These are phyloP conservation scores for Parasteatoda lunata DNA, from an alignment of 2,888 invertebrate species.

Conservation along the genomic window DNA sequence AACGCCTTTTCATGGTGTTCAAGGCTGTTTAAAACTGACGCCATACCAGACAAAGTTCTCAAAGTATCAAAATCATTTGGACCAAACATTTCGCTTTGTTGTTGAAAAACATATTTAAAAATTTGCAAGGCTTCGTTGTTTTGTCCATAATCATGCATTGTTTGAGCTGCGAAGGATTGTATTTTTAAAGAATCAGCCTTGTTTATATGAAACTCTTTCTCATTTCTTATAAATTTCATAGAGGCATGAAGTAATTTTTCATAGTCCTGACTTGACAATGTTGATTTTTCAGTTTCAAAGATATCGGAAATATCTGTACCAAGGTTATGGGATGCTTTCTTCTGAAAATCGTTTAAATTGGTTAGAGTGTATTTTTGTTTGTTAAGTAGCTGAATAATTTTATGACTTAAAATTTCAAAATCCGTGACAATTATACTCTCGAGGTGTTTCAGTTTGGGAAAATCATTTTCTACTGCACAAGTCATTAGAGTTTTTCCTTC, in stretches of 20 bases:
- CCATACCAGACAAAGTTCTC: background rate
- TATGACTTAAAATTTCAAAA: no score
- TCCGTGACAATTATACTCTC: background rate
- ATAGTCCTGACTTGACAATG: background rate
- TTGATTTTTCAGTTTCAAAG: background rate
- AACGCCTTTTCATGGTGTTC: background rate
- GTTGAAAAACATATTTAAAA: background rate
- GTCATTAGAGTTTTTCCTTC: slow-evolving; percentile 3
- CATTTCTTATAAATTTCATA: background rate
- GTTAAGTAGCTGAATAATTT: no score
- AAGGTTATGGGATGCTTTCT: background rate
- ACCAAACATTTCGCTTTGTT: background rate
- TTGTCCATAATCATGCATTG: background rate
- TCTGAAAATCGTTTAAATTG: no score
- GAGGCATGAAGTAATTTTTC: background rate
- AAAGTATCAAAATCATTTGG: background rate
- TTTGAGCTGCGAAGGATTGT: background rate
- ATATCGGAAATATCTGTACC: background rate
- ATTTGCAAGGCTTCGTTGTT: background rate
- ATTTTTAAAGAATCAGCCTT: background rate
- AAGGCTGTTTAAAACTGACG: background rate
- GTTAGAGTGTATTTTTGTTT: no score
- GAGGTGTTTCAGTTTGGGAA: background rate
- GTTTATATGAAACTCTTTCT: background rate
- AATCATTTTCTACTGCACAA: slow-evolving; percentile 23